phyloP scores from a whole-genome alignment of 1,140 invertebrate species.

The Hesperophylax magnus region DNA sequence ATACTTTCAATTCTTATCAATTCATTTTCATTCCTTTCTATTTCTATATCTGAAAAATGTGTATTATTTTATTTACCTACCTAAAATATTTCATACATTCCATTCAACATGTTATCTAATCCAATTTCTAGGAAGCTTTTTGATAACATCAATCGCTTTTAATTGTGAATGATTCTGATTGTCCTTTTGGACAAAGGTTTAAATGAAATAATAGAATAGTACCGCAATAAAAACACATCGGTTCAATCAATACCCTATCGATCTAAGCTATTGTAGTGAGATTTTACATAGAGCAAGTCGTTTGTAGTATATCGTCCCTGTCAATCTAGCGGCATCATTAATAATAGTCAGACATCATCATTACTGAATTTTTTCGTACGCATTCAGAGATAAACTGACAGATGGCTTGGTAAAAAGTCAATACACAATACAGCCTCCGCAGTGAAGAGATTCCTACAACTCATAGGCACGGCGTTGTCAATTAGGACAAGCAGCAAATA shows the following conservation, averaged over 20 bases:
- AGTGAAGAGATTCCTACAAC: background rate
- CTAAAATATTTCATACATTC: no score
- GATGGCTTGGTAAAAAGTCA: conserved; percentile 8
- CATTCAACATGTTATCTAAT: background rate
- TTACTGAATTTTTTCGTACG: conserved; percentile 12
- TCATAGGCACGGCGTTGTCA: background rate
- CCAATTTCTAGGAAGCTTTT: no score
- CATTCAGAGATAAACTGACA: conserved; percentile 37
- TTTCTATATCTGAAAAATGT: no score
- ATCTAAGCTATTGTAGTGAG: background rate
- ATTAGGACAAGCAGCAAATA: background rate
- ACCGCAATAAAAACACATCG: conserved; percentile 7
- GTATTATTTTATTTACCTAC: no score
- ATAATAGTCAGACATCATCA: conserved; percentile 37
- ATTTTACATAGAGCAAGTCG: conserved; percentile 8
- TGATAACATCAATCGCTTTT: no score
- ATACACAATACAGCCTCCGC: conserved; percentile 22
- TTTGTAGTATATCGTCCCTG: conserved; percentile 16
- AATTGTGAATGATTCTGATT: no score
- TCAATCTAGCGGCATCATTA: conserved; percentile 29
- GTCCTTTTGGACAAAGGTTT: background rate
- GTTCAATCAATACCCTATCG: conserved; percentile 8
- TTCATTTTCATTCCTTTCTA: no score
- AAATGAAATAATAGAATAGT: background rate
- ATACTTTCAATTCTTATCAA: no score